Evolutionary conservation across 2,888 invertebrate genomes (phyloP).

Genomic region (Oxycera nigricornis): DNA sequence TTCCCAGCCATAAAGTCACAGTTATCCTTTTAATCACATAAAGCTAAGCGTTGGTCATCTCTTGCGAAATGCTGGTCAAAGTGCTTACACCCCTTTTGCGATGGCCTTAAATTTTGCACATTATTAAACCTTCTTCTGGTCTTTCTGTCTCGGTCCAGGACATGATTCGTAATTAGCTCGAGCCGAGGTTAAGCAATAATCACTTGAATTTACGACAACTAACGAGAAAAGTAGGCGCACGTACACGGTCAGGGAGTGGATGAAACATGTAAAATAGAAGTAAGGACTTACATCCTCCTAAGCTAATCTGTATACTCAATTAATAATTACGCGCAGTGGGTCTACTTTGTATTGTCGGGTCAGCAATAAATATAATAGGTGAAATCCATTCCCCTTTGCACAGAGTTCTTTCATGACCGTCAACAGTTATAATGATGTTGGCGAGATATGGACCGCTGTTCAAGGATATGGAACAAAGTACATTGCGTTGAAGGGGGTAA

Average conservation of each 20-base stretch:
- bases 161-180: conserved; percentile 38
- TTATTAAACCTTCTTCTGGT: conserved; percentile 11
- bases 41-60: no score
- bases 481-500: no score
- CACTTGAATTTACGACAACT: conserved; percentile 25
- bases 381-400: conserved; percentile 9
- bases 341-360: conserved; percentile 21
- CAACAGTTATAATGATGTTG: no score
- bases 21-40: no score
- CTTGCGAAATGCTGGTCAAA: no score
- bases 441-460: no score
- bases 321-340: conserved; percentile 30
- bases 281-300: not conserved
- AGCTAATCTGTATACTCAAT: conserved; percentile 31
- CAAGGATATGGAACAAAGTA: no score
- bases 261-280: not conserved
- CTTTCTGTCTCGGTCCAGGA: conserved; percentile 20
- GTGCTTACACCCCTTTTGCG: no score
- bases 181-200: conserved; percentile 39
- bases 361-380: conserved; percentile 37
- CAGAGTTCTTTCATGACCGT: not conserved
- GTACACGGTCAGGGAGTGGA: not conserved
- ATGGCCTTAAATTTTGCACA: conserved; percentile 27
- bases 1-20: no score
- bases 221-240: conserved; percentile 3